Base-by-base conservation (phyloP, 2,888 invertebrate species). In the Scaptomyza cyrtandrae region DNA sequence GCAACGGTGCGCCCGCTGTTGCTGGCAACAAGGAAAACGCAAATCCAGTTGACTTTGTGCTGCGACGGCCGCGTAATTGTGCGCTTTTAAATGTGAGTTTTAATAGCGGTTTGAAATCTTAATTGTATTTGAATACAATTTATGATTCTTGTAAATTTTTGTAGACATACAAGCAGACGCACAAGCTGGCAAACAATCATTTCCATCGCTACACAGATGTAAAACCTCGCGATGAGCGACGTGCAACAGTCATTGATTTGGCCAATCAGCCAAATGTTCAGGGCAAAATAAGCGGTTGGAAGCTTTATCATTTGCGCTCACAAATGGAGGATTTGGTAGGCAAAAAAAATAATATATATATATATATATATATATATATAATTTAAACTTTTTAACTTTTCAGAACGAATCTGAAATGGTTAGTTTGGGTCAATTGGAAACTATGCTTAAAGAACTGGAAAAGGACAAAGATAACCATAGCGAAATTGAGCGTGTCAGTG, bases 241-340 rank as follows among this genome's bases (percentile, higher is more conserved):
- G 96, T 68, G 95, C 97, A 0, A 95, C 96, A 1, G 96, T 98
- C 44, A 96, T 96, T 89, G 98, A 98, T 92, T 93, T 98, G 85
- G 97, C 98, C 33, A 96, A 96, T 92, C 98, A 98, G 92, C 95
- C 95, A 75, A 95, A 97, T 89, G 96, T 98, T 55, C 93, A 96
- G 75, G 96, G 97, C 88, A 97, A 97, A 92, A 95, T 97, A 16
- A 97, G 97, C 80, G 98, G 98, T 0, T 98, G 98, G 98, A 98
- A 98, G 93, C 94, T 98, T 67, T 95, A 97, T 93, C 98, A 98
- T 91, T 94, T 98, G 80, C 96, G 96, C 41, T 95, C 97, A 45
- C 98, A 98, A 93, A 96, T 98, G 95, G 97, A 98, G 89, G 97
- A 98, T 91, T 93, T 98, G 94, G 98, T 97, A 93, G 61, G 80